Evolutionary conservation across 2,113 vertebrate genomes (phyloP).

Genomic region (Tyto alba): DNA sequence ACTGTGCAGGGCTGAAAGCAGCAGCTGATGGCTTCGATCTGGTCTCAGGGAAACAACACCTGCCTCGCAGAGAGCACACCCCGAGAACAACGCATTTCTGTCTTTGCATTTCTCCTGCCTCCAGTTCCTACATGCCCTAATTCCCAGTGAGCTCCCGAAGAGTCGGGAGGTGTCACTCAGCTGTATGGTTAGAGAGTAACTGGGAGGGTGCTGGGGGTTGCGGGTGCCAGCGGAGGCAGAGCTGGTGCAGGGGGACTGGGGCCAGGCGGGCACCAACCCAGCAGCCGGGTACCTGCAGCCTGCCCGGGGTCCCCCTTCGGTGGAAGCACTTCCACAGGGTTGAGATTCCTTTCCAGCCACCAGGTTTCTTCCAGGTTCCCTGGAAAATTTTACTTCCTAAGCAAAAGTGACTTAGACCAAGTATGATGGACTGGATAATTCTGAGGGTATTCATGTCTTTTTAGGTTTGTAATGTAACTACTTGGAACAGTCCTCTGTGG

Average conservation of each 20-base stretch:
- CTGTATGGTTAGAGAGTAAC: neutral
- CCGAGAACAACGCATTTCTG: fast-evolving
- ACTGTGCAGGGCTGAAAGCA: neutral
- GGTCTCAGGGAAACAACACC: neutral
- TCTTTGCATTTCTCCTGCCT: neutral
- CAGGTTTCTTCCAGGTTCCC: neutral
- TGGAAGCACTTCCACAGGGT: fast-evolving
- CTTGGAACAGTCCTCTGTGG: neutral
- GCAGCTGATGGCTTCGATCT: neutral
- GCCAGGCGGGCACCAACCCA: neutral
- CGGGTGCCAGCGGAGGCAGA: fast-evolving
- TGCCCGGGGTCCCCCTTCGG: fast-evolving
- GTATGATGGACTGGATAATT: neutral
- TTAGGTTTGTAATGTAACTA: neutral
- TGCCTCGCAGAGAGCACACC: fast-evolving
- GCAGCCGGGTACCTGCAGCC: neutral
- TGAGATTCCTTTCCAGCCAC: neutral
- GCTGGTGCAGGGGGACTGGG: neutral
- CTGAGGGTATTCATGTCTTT: neutral
- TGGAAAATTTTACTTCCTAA: neutral
- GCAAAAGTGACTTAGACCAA: neutral
- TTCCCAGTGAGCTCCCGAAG: neutral
- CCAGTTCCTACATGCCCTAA: fast-evolving
- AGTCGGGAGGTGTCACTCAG: neutral
- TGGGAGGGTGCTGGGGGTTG: fast-evolving